These are phyloP conservation scores for Austrolebias charrua DNA, from an alignment of 2,797 vertebrate species.

Conservation along the genomic window DNA sequence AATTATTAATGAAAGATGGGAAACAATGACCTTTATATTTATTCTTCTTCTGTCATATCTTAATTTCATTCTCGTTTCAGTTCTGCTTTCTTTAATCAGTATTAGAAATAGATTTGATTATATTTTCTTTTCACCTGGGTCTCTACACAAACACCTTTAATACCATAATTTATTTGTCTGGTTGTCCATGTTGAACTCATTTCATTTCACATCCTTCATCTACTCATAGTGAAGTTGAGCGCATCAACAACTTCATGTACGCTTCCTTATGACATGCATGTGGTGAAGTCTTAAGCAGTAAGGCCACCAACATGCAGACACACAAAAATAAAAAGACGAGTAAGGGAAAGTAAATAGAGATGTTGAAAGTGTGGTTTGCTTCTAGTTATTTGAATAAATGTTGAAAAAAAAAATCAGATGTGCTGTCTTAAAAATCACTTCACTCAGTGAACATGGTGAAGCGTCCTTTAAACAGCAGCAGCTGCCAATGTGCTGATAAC, in stretches of 20 bases:
- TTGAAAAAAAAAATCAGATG: too few relatives aligned
- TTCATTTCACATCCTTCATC: background rate
- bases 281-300: too few relatives aligned
- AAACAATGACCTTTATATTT: slow-evolving; percentile 1
- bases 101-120: background rate
- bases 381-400: background rate
- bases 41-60: background rate
- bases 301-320: too few relatives aligned
- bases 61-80: background rate
- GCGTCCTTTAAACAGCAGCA: slow-evolving; percentile 19
- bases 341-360: too few relatives aligned
- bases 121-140: background rate
- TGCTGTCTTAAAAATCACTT: too few relatives aligned
- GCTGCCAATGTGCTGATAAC: slow-evolving; percentile 28
- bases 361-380: background rate
- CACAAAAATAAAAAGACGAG: too few relatives aligned
- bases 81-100: background rate
- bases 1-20: slow-evolving; percentile 51
- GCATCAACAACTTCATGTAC: background rate
- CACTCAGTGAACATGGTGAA: background rate
- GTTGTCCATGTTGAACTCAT: background rate
- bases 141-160: background rate
- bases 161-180: background rate
- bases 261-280: background rate
- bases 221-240: background rate